Evolutionary conservation across 30 jellyfish, hydroid and myxozoan species (phyloP).

Genomic region (Aurelia aurita complex sp. Pacific): DNA sequence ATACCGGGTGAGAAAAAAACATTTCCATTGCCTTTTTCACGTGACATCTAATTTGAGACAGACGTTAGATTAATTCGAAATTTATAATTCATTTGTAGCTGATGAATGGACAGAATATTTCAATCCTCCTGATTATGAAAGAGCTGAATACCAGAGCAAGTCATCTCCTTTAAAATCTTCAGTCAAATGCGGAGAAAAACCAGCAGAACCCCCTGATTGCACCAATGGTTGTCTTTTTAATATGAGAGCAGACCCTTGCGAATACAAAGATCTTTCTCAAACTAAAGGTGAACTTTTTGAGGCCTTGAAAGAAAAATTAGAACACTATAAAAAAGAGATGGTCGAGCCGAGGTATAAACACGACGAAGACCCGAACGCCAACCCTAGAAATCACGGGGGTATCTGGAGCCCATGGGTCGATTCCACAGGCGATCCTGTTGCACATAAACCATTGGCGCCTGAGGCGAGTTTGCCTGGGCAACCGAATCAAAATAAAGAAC

Average conservation of each 20-base stretch:
- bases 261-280: conserved; percentile 66
- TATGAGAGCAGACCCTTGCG: conserved; percentile 86
- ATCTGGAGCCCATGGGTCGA: conserved; percentile 95
- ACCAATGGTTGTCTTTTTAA: conserved; percentile 70
- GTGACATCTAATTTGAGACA: no score
- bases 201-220: conserved; percentile 47
- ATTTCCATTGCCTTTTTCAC: no score
- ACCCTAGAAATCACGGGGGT: conserved; percentile 86
- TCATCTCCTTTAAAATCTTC: conserved; percentile 5
- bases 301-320: conserved; percentile 29
- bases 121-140: conserved; percentile 71
- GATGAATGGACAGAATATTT: conserved; percentile 70
- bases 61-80: no score
- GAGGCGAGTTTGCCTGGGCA: conserved; percentile 45
- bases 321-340: conserved; percentile 65
- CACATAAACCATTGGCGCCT: conserved; percentile 54
- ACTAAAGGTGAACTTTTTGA: conserved; percentile 12
- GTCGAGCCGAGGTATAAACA: conserved; percentile 71
- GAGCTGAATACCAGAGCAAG: conserved; percentile 32
- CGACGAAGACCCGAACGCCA: conserved; percentile 75
- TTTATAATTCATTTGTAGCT: conserved; percentile 15
- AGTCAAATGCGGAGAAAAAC: conserved; percentile 50
- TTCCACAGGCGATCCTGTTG: conserved; percentile 48
- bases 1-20: no score
- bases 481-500: background rate